A percentile compares a stretch with the other conserved stretches of the same genome.
Evolutionary conservation across 2,113 vertebrate species (phyloP).

Genomic region (Perca fluviatilis): DNA sequence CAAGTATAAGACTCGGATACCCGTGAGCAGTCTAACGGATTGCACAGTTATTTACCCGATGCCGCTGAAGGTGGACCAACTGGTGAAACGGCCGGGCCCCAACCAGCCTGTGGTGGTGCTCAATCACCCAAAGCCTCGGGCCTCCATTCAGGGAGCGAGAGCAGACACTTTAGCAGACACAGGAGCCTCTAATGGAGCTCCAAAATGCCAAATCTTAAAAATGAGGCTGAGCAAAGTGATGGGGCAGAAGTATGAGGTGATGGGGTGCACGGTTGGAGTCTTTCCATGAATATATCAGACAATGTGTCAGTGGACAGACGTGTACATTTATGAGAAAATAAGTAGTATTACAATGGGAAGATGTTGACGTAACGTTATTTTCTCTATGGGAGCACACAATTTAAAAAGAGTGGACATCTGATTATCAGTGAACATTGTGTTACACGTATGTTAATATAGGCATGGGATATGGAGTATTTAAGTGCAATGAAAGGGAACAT

Average conservation of each 20-base stretch:
- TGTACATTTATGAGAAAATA: slow-evolving; percentile 27
- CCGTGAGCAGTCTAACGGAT: slow-evolving; percentile 5
- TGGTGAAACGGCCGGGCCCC: slow-evolving; percentile 89
- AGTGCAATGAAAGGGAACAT: slow-evolving; percentile 28
- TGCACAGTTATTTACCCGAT: slow-evolving; percentile 77
- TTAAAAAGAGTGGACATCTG: slow-evolving; percentile 11
- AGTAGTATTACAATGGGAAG: slow-evolving; percentile 29
- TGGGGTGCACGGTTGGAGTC: slow-evolving; percentile 76
- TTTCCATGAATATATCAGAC: slow-evolving; percentile 52
- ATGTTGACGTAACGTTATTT: slow-evolving; percentile 42
- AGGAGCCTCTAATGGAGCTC: slow-evolving; percentile 64
- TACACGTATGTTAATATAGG: slow-evolving; percentile 1
- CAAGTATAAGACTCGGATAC: slow-evolving; percentile 50
- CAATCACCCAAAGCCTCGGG: slow-evolving; percentile 89
- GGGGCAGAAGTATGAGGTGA: slow-evolving; percentile 91
- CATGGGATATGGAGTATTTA: slow-evolving; percentile 9
- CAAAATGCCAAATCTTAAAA: slow-evolving; percentile 90
- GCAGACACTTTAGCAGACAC: slow-evolving; percentile 31
- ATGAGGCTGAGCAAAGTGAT: slow-evolving; percentile 94
- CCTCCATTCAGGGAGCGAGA: slow-evolving; percentile 1
- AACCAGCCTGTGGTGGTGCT: slow-evolving; percentile 97
- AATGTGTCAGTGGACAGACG: background rate
- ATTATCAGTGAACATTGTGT: slow-evolving; percentile 33
- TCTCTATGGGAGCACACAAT: slow-evolving; percentile 18
- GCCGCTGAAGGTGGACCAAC: slow-evolving; percentile 88